A percentile compares a stretch with the other conserved stretches of the same genome.
Conservation (phyloP, 2,113 vertebrate genomes). For the Cyanoramphus novaezelandiae region DNA sequence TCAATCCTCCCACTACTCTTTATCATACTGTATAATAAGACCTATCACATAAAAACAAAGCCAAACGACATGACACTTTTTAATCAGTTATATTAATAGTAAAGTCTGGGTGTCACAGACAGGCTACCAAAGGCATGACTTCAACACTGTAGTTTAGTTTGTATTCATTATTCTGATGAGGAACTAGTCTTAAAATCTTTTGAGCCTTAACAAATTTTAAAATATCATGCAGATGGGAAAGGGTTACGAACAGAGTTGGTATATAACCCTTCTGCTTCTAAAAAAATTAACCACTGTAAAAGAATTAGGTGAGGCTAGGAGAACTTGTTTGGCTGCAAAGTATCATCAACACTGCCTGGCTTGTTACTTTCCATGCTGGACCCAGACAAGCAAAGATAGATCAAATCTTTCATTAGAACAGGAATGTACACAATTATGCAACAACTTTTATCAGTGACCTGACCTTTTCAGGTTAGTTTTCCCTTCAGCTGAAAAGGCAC, state of each 20-base stretch:
- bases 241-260: background rate
- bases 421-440: slow-evolving; percentile 55
- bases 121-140: background rate
- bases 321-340: slow-evolving; percentile 48
- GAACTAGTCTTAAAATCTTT: background rate
- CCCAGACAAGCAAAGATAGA: slow-evolving; percentile 23
- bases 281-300: slow-evolving; percentile 66
- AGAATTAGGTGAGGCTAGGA: slow-evolving; percentile 57
- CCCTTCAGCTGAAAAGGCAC: background rate
- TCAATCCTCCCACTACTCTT: background rate
- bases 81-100: background rate
- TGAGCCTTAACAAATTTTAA: background rate
- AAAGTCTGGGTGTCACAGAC: background rate
- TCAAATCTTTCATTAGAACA: slow-evolving; percentile 32
- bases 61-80: background rate
- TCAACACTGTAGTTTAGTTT: background rate
- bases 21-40: background rate
- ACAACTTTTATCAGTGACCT: background rate
- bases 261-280: slow-evolving; percentile 9
- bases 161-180: background rate
- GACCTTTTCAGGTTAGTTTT: slow-evolving; percentile 9
- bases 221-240: background rate
- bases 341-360: slow-evolving; percentile 15
- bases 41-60: background rate
- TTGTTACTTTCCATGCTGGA: background rate